Evolutionary conservation across 2,888 invertebrate genomes (phyloP).

Genomic region (Netelia inedita): DNA sequence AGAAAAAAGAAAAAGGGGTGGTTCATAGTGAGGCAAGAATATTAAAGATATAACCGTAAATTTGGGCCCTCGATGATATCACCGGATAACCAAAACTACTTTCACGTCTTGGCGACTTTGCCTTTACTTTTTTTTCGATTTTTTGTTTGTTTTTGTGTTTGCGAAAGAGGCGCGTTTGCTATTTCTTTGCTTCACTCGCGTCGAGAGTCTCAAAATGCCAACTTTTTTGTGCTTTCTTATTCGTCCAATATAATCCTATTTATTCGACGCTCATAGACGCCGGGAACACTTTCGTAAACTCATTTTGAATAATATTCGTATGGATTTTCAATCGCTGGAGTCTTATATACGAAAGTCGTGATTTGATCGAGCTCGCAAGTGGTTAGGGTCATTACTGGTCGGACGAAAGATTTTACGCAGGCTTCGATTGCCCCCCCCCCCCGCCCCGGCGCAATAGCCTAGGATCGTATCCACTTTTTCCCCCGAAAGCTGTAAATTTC

Average conservation of each 20-base stretch:
- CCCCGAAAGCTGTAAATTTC: no score
- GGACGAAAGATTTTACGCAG: not conserved
- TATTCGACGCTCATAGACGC: slow-evolving; percentile 51
- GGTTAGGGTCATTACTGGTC: slow-evolving; percentile 30
- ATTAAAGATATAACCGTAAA: slow-evolving; percentile 67
- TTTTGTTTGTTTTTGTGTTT: slow-evolving; percentile 52
- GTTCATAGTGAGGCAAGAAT: slow-evolving; percentile 50
- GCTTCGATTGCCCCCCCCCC: not conserved
- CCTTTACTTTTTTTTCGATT: slow-evolving; percentile 6
- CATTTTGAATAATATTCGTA: slow-evolving; percentile 37
- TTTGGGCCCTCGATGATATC: slow-evolving; percentile 59
- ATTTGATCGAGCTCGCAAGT: slow-evolving; percentile 8
- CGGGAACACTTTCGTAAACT: slow-evolving; percentile 50
- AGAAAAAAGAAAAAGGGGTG: slow-evolving; percentile 38
- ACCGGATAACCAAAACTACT: slow-evolving; percentile 63
- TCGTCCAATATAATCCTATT: slow-evolving; percentile 49
- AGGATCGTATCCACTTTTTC: no score
- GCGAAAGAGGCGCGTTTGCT: slow-evolving; percentile 39
- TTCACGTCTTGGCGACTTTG: slow-evolving; percentile 23
- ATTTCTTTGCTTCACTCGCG: slow-evolving; percentile 9
- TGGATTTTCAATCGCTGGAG: slow-evolving; percentile 17
- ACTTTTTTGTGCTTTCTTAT: slow-evolving; percentile 12
- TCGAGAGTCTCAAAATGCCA: slow-evolving; percentile 9
- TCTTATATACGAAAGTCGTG: not conserved
- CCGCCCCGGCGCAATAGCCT: no score